Percentiles rank a stretch among this genome's conserved stretches.
phyloP scores from a whole-genome alignment of 2,113 vertebrate genomes.

The Callipepla squamata region DNA sequence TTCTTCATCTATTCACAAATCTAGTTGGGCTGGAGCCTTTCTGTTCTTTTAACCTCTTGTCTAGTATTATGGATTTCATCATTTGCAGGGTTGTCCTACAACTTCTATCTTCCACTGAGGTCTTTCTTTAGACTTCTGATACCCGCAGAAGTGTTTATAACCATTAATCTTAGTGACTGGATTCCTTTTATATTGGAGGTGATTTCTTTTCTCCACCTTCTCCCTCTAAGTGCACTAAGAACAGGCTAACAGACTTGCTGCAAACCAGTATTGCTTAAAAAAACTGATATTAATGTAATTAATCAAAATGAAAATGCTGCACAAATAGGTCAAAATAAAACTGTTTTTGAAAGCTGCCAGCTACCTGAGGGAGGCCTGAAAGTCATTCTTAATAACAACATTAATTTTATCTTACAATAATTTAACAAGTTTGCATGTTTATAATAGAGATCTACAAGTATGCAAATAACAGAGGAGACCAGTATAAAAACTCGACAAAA shows the following conservation, averaged over 20 bases:
- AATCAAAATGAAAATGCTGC: slow-evolving; percentile 11
- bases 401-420: neutral
- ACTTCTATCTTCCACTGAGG: neutral
- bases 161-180: neutral
- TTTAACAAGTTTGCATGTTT: neutral
- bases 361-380: neutral
- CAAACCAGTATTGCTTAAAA: neutral
- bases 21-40: neutral
- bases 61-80: neutral
- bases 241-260: neutral
- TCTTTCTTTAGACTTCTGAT: neutral
- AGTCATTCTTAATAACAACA: neutral
- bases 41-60: neutral
- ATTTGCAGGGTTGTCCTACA: neutral
- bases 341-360: neutral
- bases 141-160: neutral
- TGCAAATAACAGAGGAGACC: neutral
- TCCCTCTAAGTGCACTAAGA: neutral
- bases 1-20: neutral
- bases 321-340: neutral
- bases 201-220: slow-evolving; percentile 23
- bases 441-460: neutral
- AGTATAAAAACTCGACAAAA: neutral
- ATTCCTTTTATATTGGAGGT: neutral
- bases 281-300: neutral